Evolutionary conservation across 2,113 vertebrate species (phyloP), one percentile per base, ranked within the genome.

Genomic region (Halcyon malimbica): DNA sequence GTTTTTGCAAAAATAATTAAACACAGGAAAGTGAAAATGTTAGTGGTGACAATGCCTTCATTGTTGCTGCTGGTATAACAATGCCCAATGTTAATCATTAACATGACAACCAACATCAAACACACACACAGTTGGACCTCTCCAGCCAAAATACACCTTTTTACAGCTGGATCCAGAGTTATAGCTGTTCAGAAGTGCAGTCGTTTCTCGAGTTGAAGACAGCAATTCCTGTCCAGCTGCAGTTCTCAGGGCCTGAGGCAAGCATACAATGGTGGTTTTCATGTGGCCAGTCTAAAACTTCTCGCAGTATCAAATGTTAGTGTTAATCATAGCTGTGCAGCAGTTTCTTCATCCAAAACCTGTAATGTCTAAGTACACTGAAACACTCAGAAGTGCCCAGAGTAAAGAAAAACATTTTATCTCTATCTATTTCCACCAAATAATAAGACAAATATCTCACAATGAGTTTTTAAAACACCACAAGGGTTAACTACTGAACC

Each of bases 11-110:
- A 96, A 93, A 84, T 60, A 91, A 91, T 94, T 91, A 89, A 90
- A 79, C 89, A 91, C 65, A 92, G 77, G 74, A 95, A 96, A 96
- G 77, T 77, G 74, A 91, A 93, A 95, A 96, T 37, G 41, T 44
- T 65, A 70, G 63, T 42, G 59, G 63, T 89, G 93, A 89, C 62
- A 94, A 91, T 59, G 65, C 63, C 74, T 87, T 73, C 73, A 46
- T 83, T 94, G 91, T 94, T 87, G 63, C 37, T 4, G 7, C 50
- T 2, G 6, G 37, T 16, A 25, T 17, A 73, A 93, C 60, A 90
- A 93, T 92, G 69, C 67, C 89, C 80, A 5, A 71, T 86, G 89
- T 86, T 63, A 92, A 90, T 92, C 80, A 92, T 3, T 35, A 76
- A 53, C 57, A 16, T 37, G 8, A 89, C 39, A 83, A 78, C 31